phyloP scores from a whole-genome alignment of 2,797 vertebrate genomes.

The Pteronotus mesoamericanus region DNA sequence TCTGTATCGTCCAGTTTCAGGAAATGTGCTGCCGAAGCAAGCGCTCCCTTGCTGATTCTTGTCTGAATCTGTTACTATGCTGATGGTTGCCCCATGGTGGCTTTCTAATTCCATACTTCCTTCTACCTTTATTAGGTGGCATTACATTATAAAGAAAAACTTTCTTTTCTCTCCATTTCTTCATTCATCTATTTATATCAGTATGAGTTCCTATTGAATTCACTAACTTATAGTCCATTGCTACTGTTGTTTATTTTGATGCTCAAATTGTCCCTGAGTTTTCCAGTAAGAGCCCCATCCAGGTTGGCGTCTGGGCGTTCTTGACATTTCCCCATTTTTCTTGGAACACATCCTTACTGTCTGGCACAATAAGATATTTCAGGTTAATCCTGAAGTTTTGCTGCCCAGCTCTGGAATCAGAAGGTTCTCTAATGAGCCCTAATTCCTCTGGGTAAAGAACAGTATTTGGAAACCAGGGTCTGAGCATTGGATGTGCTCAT shows the following conservation, averaged over 20 bases:
- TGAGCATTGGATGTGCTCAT: background rate
- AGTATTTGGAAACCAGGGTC: background rate
- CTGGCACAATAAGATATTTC: background rate
- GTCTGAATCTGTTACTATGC: background rate
- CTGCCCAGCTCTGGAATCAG: background rate
- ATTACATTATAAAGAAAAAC: background rate
- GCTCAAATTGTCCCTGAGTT: background rate
- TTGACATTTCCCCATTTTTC: background rate
- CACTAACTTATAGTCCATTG: background rate
- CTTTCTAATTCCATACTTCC: background rate
- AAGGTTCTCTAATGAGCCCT: background rate
- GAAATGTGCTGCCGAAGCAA: no score
- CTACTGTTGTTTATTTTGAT: background rate
- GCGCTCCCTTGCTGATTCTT: background rate
- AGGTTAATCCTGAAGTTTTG: background rate
- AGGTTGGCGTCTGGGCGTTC: background rate
- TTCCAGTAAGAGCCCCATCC: background rate
- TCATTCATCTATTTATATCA: background rate
- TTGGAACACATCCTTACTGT: background rate
- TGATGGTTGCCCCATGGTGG: background rate
- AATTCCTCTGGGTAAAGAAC: background rate
- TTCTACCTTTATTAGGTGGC: background rate
- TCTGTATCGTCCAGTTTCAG: no score
- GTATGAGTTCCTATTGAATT: background rate
- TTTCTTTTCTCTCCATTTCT: background rate